A percentile compares a stretch with the other conserved stretches of the same genome.
Evolutionary conservation across 2,113 vertebrate genomes (phyloP).

Genomic region (Nothobranchius kuhntae): DNA sequence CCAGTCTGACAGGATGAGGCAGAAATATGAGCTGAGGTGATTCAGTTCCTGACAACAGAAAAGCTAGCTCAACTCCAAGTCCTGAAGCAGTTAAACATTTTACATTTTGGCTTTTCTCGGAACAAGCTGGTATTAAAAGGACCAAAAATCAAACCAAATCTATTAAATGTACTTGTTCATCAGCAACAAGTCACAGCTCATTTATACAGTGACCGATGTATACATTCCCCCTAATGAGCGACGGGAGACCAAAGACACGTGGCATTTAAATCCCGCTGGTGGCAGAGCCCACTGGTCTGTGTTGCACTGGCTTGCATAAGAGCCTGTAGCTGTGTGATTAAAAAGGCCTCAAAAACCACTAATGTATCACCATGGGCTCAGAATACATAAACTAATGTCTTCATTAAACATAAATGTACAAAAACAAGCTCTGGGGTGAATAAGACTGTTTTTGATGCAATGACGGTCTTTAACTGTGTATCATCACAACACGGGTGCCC

Average conservation of each 20-base stretch:
- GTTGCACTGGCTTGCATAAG: slow-evolving; percentile 47
- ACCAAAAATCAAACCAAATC: background rate
- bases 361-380: background rate
- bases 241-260: slow-evolving; percentile 37
- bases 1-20: background rate
- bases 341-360: slow-evolving; percentile 5
- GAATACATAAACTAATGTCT: background rate
- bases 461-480: background rate
- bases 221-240: slow-evolving; percentile 16
- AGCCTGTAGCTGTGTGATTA: slow-evolving; percentile 1
- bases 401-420: background rate
- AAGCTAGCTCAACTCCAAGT: too few species aligned
- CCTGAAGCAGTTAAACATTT: too few species aligned
- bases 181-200: background rate
- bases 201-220: slow-evolving; percentile 23
- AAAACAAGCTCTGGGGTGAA: background rate
- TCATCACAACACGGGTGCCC: too few species aligned
- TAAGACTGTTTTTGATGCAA: background rate
- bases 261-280: slow-evolving; percentile 18
- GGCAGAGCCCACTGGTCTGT: slow-evolving; percentile 12
- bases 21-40: background rate
- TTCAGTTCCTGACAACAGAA: too few species aligned
- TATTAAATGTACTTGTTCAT: slow-evolving; percentile 13
- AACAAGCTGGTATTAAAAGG: background rate
- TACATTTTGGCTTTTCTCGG: background rate